Percentiles rank a stretch among this genome's conserved stretches.
Conservation (phyloP, 2,888 invertebrate genomes). For the Altica lythri region DNA sequence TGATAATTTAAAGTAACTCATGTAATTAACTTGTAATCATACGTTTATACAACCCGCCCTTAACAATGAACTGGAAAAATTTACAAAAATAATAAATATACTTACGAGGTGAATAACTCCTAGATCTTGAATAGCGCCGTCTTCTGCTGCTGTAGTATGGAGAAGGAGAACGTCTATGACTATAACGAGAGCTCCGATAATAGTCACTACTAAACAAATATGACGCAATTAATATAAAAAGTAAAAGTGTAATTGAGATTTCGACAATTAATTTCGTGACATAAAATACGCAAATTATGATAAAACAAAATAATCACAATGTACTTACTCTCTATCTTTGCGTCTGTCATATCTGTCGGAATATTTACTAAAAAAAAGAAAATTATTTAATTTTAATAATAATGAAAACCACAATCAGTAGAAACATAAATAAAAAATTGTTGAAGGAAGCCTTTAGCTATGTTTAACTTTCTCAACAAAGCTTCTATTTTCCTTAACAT, state of each 20-base stretch:
- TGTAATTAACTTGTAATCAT: too few relatives aligned
- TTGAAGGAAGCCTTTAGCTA: slow-evolving; percentile 40
- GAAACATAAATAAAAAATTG: slow-evolving; percentile 19
- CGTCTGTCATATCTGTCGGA: slow-evolving; percentile 46
- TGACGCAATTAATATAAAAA: too few relatives aligned
- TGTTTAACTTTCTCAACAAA: slow-evolving; percentile 34
- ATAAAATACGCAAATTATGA: too few relatives aligned
- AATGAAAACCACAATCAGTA: not conserved
- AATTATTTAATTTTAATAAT: not conserved
- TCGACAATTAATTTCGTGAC: too few relatives aligned
- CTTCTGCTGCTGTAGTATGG: slow-evolving; percentile 46
- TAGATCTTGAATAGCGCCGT: slow-evolving; percentile 49
- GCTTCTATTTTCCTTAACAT: slow-evolving; percentile 34
- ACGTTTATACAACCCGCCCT: too few relatives aligned
- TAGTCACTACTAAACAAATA: slow-evolving; percentile 40
- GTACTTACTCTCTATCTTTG: slow-evolving; percentile 50
- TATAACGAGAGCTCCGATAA: slow-evolving; percentile 45
- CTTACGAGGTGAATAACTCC: slow-evolving; percentile 52
- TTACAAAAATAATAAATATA: too few relatives aligned
- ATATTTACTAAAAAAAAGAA: slow-evolving; percentile 46
- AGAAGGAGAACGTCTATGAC: slow-evolving; percentile 46
- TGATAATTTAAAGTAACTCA: too few relatives aligned
- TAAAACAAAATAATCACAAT: slow-evolving; percentile 7
- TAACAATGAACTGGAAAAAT: too few relatives aligned
- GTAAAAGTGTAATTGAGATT: too few relatives aligned